Evolutionary conservation across 2,113 vertebrate species (phyloP).

Genomic region (Ginglymostoma cirratum): DNA sequence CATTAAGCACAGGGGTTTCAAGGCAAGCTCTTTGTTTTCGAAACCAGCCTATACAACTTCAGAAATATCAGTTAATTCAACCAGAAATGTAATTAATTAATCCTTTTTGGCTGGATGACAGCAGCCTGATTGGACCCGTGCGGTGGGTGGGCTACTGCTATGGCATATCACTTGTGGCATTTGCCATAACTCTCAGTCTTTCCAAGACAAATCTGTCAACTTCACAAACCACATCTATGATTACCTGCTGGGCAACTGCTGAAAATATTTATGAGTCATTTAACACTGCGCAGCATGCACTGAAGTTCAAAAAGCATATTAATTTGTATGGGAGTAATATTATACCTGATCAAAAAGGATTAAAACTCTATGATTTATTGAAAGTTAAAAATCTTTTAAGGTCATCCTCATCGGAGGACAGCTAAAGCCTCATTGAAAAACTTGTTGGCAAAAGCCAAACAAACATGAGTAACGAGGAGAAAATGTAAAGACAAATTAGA

Average conservation of each 20-base stretch:
- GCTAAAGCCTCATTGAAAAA: not conserved
- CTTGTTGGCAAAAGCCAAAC: not conserved
- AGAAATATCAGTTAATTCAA: not conserved
- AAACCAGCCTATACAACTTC: not conserved
- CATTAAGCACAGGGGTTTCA: not conserved
- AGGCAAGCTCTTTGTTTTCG: not conserved
- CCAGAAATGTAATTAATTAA: slow-evolving; percentile 9
- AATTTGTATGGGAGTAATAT: not conserved
- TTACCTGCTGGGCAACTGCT: slow-evolving; percentile 6
- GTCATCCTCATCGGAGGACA: not conserved
- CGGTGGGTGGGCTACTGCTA: slow-evolving; percentile 10
- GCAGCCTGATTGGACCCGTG: not conserved
- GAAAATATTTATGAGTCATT: not conserved
- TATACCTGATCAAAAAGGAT: not conserved
- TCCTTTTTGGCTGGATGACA: slow-evolving; percentile 27
- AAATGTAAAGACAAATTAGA: not conserved
- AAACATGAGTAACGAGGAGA: not conserved
- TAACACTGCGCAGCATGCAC: not conserved
- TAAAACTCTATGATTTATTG: not conserved
- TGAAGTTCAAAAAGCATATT: slow-evolving; percentile 6
- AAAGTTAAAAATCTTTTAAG: not conserved
- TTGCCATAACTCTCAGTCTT: not conserved
- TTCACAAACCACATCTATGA: not conserved
- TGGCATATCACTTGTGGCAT: not conserved
- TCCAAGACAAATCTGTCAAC: slow-evolving; percentile 5